phyloP scores from a whole-genome alignment of 2,888 invertebrate species.

The Leptopilina myrica region DNA sequence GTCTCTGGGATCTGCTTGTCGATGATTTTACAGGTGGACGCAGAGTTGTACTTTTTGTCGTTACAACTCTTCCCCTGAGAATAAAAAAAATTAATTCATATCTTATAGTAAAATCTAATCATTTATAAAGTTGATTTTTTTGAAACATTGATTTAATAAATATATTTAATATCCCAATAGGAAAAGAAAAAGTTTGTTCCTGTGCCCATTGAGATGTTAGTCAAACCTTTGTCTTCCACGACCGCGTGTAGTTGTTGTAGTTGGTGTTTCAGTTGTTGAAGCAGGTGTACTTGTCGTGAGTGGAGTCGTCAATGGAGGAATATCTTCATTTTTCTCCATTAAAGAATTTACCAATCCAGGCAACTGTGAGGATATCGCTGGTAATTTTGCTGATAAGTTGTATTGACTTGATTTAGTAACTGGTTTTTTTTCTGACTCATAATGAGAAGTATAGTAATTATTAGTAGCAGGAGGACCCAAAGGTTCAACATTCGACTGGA shows the following conservation, averaged over 20 bases:
- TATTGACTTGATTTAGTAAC: conserved; percentile 77
- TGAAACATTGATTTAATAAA: no score
- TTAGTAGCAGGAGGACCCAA: conserved; percentile 53
- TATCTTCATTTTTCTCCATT: conserved; percentile 76
- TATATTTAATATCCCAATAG: no score
- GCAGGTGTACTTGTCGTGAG: conserved; percentile 62
- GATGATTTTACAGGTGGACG: conserved; percentile 56
- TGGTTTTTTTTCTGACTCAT: conserved; percentile 50
- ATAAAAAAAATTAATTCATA: background rate
- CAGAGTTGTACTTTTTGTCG: conserved; percentile 62
- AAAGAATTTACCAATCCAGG: conserved; percentile 81
- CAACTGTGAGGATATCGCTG: conserved; percentile 79
- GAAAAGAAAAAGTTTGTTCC: no score
- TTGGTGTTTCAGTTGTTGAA: conserved; percentile 60
- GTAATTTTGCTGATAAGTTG: conserved; percentile 79
- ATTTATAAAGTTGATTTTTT: no score
- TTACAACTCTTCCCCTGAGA: conserved; percentile 62
- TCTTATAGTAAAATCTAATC: no score
- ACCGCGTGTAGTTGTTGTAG: conserved; percentile 67
- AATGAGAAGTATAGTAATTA: conserved; percentile 53
- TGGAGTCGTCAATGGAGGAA: conserved; percentile 58
- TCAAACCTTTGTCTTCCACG: conserved; percentile 66
- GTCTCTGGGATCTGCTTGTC: conserved; percentile 67
- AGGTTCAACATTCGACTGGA: conserved; percentile 58
- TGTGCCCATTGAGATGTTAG: background rate